A percentile compares a stretch with the other conserved stretches of the same genome.
These are phyloP conservation scores for Sipha flava DNA, from an alignment of 1,140 invertebrate species.

Conservation along the genomic window DNA sequence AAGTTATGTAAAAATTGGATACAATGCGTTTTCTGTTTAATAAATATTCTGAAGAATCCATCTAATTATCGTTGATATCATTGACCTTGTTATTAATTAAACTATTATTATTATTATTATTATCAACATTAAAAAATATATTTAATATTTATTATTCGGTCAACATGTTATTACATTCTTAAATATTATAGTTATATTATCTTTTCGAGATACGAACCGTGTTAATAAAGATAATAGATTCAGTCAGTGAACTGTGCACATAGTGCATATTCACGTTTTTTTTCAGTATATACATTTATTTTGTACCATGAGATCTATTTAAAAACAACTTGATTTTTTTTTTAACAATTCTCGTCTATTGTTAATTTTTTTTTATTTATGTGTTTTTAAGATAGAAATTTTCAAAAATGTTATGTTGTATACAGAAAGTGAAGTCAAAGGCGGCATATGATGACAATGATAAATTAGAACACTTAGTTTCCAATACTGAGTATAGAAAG, in stretches of 20 bases:
- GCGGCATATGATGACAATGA: neutral
- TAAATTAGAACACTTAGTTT: constrained; percentile 13
- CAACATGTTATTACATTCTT: neutral
- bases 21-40: neutral
- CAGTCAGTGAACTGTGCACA: neutral
- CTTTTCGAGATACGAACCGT: neutral
- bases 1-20: neutral
- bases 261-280: neutral
- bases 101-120: neutral
- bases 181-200: neutral
- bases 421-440: constrained; percentile 22
- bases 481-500: constrained; percentile 25
- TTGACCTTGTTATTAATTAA: neutral
- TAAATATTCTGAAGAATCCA: neutral
- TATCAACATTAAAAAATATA: neutral
- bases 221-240: neutral
- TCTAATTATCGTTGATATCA: neutral
- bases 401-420: constrained; percentile 6
- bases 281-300: neutral
- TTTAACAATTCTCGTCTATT: neutral
- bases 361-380: neutral
- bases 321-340: neutral
- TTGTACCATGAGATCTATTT: neutral
- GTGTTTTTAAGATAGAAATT: neutral
- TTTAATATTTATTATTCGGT: neutral